Evolutionary conservation across 1,140 invertebrate genomes (phyloP).

Genomic region (Drosophila kurseongensis): DNA sequence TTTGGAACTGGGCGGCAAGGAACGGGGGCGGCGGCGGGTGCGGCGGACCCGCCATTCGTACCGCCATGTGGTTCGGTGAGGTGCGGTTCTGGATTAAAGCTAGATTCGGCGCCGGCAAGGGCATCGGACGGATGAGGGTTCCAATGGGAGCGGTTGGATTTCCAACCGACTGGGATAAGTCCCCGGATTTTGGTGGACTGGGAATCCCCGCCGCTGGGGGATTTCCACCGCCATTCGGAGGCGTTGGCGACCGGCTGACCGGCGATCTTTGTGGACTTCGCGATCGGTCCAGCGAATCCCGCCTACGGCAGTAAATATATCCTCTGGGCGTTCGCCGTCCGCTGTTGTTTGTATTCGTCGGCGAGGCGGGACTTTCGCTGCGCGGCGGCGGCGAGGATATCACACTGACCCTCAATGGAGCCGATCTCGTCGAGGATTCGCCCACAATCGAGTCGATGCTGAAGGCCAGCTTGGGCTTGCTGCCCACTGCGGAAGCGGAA

Average conservation of each 20-base stretch:
- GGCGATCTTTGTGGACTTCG: conserved; percentile 79
- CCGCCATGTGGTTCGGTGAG: conserved; percentile 62
- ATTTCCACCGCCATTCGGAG: conserved; percentile 39
- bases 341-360: conserved; percentile 18
- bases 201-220: conserved; percentile 59
- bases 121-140: conserved; percentile 85
- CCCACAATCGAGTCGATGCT: conserved; percentile 98
- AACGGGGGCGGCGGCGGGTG: conserved; percentile 87
- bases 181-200: not conserved
- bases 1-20: conserved; percentile 88
- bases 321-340: conserved; percentile 57
- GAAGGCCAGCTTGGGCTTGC: conserved; percentile 97
- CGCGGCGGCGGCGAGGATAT: conserved; percentile 69
- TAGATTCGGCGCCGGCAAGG: conserved; percentile 72
- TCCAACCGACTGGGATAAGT: conserved; percentile 85
- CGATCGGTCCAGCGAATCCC: conserved; percentile 67
- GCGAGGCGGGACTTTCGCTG: conserved; percentile 65
- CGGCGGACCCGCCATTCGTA: conserved; percentile 65
- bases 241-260: conserved; percentile 59
- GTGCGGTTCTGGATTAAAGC: conserved; percentile 70
- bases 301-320: conserved; percentile 69
- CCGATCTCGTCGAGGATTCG: conserved; percentile 61
- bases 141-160: conserved; percentile 36
- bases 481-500: conserved; percentile 69
- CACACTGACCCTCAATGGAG: conserved; percentile 58